These are phyloP conservation scores for Serilophus lunatus DNA, from an alignment of 2,113 vertebrate species.

Conservation along the genomic window DNA sequence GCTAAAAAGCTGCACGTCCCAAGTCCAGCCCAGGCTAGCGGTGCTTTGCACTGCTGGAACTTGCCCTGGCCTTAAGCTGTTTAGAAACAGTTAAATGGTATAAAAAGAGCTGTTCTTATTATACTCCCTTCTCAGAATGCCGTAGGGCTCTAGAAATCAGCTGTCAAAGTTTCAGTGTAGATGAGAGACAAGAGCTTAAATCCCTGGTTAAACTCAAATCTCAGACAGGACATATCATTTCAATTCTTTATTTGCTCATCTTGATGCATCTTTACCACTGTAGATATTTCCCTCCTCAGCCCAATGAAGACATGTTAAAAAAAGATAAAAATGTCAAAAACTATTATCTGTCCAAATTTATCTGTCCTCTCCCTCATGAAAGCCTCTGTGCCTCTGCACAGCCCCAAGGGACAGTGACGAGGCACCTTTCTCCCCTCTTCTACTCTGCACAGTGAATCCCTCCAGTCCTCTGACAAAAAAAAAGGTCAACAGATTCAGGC, in stretches of 20 bases:
- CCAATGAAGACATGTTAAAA: not conserved
- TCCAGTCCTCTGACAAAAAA: not conserved
- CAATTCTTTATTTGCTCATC: not conserved
- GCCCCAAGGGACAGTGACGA: not conserved
- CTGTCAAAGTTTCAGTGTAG: conserved; percentile 3
- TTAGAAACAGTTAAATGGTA: conserved; percentile 7
- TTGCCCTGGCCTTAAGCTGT: not conserved
- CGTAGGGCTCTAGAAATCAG: conserved; percentile 27
- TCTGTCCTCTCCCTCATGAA: not conserved
- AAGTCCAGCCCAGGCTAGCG: not conserved
- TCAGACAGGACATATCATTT: not conserved
- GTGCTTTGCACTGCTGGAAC: not conserved
- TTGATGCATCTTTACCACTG: not conserved
- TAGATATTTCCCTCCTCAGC: not conserved
- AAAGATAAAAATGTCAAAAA: not conserved
- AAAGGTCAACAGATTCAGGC: not conserved
- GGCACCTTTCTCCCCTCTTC: not conserved
- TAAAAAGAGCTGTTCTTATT: conserved; percentile 6
- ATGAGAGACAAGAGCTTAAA: conserved; percentile 31
- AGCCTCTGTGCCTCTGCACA: not conserved
- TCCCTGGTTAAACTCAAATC: conserved; percentile 23
- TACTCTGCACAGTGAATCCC: not conserved
- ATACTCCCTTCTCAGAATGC: not conserved
- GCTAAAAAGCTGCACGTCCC: fast-evolving
- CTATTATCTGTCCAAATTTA: not conserved